Base-by-base conservation (phyloP, 37 sponge, comb jelly and placozoan species). In the Beroe ovata region DNA sequence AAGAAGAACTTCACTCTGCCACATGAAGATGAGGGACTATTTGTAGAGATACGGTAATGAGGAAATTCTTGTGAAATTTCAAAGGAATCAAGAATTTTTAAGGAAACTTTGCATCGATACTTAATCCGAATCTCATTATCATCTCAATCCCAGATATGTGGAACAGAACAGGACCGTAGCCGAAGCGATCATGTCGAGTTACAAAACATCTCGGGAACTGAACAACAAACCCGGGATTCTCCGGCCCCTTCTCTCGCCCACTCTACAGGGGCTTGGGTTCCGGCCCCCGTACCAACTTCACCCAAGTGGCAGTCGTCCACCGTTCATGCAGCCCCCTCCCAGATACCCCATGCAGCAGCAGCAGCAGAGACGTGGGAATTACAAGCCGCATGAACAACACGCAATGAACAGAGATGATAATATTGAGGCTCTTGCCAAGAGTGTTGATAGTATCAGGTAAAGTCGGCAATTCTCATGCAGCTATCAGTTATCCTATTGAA, bases 1-100 rank as follows among this genome's bases (percentile, higher is more conserved):
- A 77, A 77, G 84, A 77, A 77, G 58, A 77, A 77, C 54, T 77
- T 77, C 33, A 77, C 84, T 0, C 84, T 77, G 25, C 84, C 84
- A 2, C 84, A 77, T 36, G 84, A 77, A 58, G 84, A 77, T 23
- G 84, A 77, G 54, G 84, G 84, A 1, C 29, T 77, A 3, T 77
- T 77, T 58, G 25, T 58, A 22, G 84, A 77, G 23, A 77, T 77
- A 11, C 47, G 59, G 84, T 77, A 40, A 77, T n/a, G n/a, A n/a
- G n/a, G n/a, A n/a, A n/a, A n/a, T n/a, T n/a, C n/a, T n/a, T n/a
- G n/a, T n/a, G n/a, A n/a, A n/a, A n/a, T n/a, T n/a, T n/a, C n/a
- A n/a, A n/a, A n/a, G n/a, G n/a, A n/a, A n/a, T n/a, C n/a, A n/a
- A n/a, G n/a, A n/a, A n/a, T n/a, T n/a, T n/a, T n/a, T n/a, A n/a